Base-by-base conservation (phyloP, 2,113 vertebrate species). In the Mandrillus leucophaeus region DNA sequence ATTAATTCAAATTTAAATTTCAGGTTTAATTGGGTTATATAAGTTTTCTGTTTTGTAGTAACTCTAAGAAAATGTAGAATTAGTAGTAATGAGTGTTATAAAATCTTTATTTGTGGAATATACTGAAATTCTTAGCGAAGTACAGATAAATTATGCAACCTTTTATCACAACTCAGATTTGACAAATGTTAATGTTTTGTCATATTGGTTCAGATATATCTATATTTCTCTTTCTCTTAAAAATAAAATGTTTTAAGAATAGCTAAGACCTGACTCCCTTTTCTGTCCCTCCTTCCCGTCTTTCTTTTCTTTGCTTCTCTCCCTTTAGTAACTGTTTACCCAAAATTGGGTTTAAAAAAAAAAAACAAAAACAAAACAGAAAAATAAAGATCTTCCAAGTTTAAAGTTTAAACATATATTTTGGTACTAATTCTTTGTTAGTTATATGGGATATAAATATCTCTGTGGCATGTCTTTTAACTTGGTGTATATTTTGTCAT, bases 1-100 rank as follows among this genome's bases (percentile, higher is more conserved):
- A 75, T 16, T 90, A 83, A 79, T 80, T 83, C 32, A 96, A 12
- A 57, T 64, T 73, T 35, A 87, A 82, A 18, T 70, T 93, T 81
- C 81, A 93, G 38, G 81, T 85, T 91, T 93, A 91, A 66, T 84
- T 94, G 38, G 52, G n/a, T 90, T 55, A n/a, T 86, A 50, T 1
- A 90, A 66, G 14, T 88, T 92, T 92, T 94, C 43, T 94, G 23
- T 68, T 93, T 85, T 93, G 48, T 92, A 78, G 40, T 87, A 72
- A 38, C 14, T 40, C 20, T 73, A 90, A 82, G 48, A 61, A 92
- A 90, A 81, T 52, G n/a, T 32, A 94, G 18, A 90, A 66, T 76
- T 93, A 80, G 55, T 68, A 86, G 18, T 97, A 88, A 92, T 8
- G 17, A 93, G 72, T 94, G 32, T 72, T 13, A 61, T 87, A 61